Evolutionary conservation across 2,797 vertebrate species (phyloP).

Genomic region (Anniella stebbinsi): DNA sequence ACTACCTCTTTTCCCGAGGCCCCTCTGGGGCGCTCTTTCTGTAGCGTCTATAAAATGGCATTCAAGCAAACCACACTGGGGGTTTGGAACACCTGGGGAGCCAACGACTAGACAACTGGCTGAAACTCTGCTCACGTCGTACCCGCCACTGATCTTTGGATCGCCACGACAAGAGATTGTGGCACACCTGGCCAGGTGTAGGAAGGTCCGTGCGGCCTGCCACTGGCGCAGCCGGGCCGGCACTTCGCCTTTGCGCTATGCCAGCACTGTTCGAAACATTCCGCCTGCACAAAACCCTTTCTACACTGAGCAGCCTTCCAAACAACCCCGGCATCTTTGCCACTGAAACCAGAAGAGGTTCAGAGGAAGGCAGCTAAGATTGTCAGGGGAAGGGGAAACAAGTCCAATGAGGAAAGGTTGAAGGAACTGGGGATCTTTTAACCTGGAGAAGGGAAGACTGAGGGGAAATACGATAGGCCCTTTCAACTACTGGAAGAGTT

Average conservation of each 20-base stretch:
- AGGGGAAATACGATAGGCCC: no score
- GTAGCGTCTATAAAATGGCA: neutral
- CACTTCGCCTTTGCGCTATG: neutral
- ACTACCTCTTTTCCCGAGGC: slow-evolving; percentile 49
- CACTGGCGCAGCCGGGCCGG: neutral
- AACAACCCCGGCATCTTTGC: no score
- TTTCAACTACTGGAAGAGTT: no score
- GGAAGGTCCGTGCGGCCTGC: neutral
- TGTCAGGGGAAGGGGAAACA: no score
- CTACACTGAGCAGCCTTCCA: no score
- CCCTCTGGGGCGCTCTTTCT: slow-evolving; percentile 44
- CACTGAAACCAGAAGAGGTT: no score
- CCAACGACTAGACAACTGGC: rapidly evolving
- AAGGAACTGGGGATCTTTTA: no score
- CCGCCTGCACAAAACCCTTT: no score
- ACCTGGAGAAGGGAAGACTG: no score
- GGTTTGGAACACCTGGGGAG: neutral
- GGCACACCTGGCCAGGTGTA: neutral
- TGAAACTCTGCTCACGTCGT: neutral
- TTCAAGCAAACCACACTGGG: neutral
- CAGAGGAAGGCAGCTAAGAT: no score
- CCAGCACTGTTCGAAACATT: no score
- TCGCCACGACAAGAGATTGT: neutral
- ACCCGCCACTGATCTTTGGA: neutral
- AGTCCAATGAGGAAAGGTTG: no score